A percentile compares a stretch with the other conserved stretches of the same genome.
These are phyloP conservation scores for Drosophila elegans DNA, from an alignment of 1,140 invertebrate genomes.

Conservation along the genomic window DNA sequence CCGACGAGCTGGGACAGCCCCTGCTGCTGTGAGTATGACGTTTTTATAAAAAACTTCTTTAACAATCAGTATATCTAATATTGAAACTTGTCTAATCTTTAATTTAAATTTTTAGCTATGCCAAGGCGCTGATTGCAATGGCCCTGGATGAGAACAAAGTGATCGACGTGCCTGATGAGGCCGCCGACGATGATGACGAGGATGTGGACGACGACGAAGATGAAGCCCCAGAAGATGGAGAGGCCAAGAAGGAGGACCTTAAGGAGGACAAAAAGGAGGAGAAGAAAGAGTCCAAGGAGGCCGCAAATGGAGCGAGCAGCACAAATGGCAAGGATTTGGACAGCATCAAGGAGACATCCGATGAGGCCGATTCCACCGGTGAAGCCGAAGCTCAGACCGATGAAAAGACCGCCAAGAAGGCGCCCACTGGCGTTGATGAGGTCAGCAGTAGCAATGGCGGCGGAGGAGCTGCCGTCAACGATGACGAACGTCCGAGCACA, in stretches of 20 bases:
- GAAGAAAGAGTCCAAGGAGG: slow-evolving; percentile 20
- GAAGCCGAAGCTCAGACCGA: slow-evolving; percentile 56
- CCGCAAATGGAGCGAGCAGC: slow-evolving; percentile 52
- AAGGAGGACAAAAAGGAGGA: slow-evolving; percentile 23
- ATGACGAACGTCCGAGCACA: slow-evolving; percentile 77
- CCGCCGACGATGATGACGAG: slow-evolving; percentile 85
- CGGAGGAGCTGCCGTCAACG: slow-evolving; percentile 26
- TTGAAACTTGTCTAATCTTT: no score
- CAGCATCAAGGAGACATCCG: slow-evolving; percentile 56
- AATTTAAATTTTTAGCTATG: no score
- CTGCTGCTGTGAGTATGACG: slow-evolving; percentile 87
- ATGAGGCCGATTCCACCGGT: slow-evolving; percentile 72
- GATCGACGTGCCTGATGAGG: slow-evolving; percentile 88
- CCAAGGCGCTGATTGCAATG: slow-evolving; percentile 89
- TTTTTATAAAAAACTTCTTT: no score
- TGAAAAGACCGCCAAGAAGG: slow-evolving; percentile 37
- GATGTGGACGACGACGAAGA: slow-evolving; percentile 77
- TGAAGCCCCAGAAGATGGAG: slow-evolving; percentile 83
- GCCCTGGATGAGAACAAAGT: slow-evolving; percentile 90
- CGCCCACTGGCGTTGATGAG: slow-evolving; percentile 63
- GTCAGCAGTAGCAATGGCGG: slow-evolving; percentile 74
- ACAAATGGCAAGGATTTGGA: slow-evolving; percentile 62
- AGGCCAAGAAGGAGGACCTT: slow-evolving; percentile 23
- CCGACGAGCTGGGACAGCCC: slow-evolving; percentile 90
- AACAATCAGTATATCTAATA: no score